phyloP scores from a whole-genome alignment of 1,140 invertebrate genomes.

The Stegodyphus mimosarum region DNA sequence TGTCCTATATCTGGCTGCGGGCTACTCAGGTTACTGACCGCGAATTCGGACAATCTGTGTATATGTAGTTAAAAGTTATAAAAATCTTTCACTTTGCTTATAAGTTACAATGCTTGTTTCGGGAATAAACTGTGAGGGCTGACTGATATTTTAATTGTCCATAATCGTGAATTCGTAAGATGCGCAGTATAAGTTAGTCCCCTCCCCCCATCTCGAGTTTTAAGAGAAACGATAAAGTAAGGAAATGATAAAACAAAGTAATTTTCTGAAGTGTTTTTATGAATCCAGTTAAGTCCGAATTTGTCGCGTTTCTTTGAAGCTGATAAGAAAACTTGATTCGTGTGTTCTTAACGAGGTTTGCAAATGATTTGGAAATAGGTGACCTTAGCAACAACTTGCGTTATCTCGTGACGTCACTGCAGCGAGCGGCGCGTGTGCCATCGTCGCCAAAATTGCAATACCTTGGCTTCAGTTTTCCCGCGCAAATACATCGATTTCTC shows the following conservation, averaged over 20 bases:
- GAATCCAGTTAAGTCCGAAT: no score
- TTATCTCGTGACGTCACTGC: conserved; percentile 46
- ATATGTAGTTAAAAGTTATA: not conserved
- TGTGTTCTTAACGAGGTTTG: conserved; percentile 22
- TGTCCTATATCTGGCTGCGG: conserved; percentile 32
- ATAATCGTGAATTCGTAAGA: no score
- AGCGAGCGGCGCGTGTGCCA: conserved; percentile 26
- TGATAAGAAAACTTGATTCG: not conserved
- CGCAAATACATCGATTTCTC: not conserved
- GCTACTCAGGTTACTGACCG: conserved; percentile 48
- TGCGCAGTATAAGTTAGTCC: no score
- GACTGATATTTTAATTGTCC: no score
- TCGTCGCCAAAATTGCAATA: conserved; percentile 29
- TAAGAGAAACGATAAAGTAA: no score
- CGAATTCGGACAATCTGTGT: conserved; percentile 29
- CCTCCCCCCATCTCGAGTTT: no score
- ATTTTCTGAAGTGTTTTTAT: no score
- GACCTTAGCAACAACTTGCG: conserved; percentile 59
- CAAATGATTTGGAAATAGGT: conserved; percentile 51
- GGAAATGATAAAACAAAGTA: no score
- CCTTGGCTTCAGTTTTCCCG: not conserved
- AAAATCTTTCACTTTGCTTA: no score
- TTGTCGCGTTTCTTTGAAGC: no score
- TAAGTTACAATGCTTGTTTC: no score
- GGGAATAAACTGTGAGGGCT: no score